phyloP scores from a whole-genome alignment of 2,797 vertebrate genomes.

The Onychomys torridus region DNA sequence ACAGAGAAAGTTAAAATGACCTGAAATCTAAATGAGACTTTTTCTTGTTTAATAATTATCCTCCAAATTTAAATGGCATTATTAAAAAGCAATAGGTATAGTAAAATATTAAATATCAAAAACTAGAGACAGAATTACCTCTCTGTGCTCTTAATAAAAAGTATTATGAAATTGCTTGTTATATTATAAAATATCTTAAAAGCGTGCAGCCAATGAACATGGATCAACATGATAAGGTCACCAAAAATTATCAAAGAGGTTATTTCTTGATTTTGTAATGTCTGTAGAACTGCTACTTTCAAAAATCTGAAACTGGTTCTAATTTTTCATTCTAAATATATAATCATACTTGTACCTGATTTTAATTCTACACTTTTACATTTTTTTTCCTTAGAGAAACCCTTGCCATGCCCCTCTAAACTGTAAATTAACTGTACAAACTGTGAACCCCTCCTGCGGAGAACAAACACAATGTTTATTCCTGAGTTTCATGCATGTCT shows the following conservation, averaged over 20 bases:
- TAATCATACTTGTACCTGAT: not conserved
- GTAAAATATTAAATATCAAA: slow-evolving; percentile 26
- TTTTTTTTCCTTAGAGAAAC: not conserved
- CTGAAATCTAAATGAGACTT: slow-evolving; percentile 17
- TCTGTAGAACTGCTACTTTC: not conserved
- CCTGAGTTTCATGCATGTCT: not conserved
- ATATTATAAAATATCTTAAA: not conserved
- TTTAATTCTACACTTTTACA: slow-evolving; percentile 34
- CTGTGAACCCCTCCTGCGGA: not conserved
- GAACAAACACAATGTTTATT: not conserved
- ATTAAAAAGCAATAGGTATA: not conserved
- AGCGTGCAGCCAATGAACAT: not conserved
- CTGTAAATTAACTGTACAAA: not conserved
- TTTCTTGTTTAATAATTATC: slow-evolving; percentile 25
- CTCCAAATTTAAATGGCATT: slow-evolving; percentile 1
- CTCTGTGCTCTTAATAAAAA: slow-evolving; percentile 19
- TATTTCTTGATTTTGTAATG: slow-evolving; percentile 10
- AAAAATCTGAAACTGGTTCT: not conserved
- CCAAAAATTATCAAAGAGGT: not conserved
- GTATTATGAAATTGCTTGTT: not conserved
- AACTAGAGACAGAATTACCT: slow-evolving; percentile 26
- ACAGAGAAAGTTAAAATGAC: not conserved
- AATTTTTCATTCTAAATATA: slow-evolving; percentile 44
- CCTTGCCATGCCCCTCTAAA: not conserved
- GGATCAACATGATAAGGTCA: not conserved